Evolutionary conservation across 2,113 vertebrate genomes (phyloP), one percentile per base, ranked within the genome.

Genomic region (Cairina moschata): DNA sequence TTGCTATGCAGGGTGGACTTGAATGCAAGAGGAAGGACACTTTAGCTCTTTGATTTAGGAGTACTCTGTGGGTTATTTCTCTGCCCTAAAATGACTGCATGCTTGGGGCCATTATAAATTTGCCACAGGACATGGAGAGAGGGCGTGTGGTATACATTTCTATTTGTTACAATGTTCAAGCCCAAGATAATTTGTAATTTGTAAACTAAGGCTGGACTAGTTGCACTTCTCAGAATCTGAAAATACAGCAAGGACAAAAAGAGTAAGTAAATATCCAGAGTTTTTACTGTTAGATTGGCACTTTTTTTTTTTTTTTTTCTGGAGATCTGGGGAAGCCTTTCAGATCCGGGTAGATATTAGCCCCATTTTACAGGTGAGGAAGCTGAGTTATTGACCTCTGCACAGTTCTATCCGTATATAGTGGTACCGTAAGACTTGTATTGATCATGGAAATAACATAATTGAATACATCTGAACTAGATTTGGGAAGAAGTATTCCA

Each of bases 61-160:
- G 13, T 55, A 9, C 21, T 77, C 11, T 42, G 4, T 8, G 15
- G 69, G 3, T 63, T 85, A 4, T n/a, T 88, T 80, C 58, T 10
- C 54, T 76, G 31, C 44, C 26, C 21, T 4, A 5, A 31, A 75
- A 81, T 68, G 52, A 34, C 42, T 34, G 15, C 3, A 2, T 62
- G 46, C 76, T 44, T 76, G 71, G 48, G 31, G 23, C 22, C 12
- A 8, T 50, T 72, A 42, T 21, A 68, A 52, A 60, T 68, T 91
- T 25, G 8, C 40, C 58, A 62, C 16, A 89, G 34, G 32, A 6
- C 11, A 5, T 0, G 71, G 73, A 88, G 59, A 71, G 42, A 74
- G 69, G 5, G 54, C 34, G 42, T 3, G 0, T n/a, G 44, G 38
- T 21, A 15, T 26, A 17, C 6, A 3, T 9, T 42, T 58, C 54